Percentiles rank a stretch among this genome's conserved stretches.
These are phyloP conservation scores for Monoplex corrugatus DNA, from an alignment of 2,888 invertebrate genomes.

Conservation along the genomic window DNA sequence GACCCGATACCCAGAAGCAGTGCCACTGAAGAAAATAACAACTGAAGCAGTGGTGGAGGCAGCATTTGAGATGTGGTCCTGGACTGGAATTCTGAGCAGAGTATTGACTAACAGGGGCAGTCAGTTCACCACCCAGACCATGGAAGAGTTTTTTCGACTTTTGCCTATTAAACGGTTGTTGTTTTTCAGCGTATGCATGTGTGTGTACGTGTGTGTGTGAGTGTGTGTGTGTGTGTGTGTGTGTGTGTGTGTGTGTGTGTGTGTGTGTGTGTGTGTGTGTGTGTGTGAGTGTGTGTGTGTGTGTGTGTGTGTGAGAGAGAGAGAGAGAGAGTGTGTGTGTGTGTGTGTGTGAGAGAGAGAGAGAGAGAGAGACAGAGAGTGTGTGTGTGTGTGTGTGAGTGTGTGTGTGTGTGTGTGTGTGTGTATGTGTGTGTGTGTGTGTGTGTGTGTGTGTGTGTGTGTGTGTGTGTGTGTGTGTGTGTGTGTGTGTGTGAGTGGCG, in stretches of 20 bases:
- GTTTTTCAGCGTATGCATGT: background rate
- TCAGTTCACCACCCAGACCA: no score
- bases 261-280: slow-evolving; percentile 11
- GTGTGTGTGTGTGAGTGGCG: background rate
- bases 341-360: slow-evolving; percentile 12
- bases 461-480: slow-evolving; percentile 3
- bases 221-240: slow-evolving; percentile 20
- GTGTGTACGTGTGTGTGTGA: slow-evolving; percentile 16
- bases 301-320: background rate
- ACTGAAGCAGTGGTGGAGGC: no score
- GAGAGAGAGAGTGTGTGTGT: slow-evolving; percentile 17
- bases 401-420: slow-evolving; percentile 43
- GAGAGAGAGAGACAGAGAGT: background rate
- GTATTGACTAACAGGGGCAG: no score
- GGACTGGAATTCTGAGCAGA: no score
- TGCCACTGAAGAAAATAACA: no score
- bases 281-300: slow-evolving; percentile 4
- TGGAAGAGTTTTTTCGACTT: no score
- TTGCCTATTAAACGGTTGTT: no score
- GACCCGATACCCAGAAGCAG: no score
- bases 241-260: background rate
- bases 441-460: background rate
- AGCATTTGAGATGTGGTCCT: no score
- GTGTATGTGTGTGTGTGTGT: slow-evolving; percentile 24
- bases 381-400: slow-evolving; percentile 22